A percentile compares a stretch with the other conserved stretches of the same genome.
Conservation (phyloP, 2,113 vertebrate genomes). For the Oreochromis aureus region DNA sequence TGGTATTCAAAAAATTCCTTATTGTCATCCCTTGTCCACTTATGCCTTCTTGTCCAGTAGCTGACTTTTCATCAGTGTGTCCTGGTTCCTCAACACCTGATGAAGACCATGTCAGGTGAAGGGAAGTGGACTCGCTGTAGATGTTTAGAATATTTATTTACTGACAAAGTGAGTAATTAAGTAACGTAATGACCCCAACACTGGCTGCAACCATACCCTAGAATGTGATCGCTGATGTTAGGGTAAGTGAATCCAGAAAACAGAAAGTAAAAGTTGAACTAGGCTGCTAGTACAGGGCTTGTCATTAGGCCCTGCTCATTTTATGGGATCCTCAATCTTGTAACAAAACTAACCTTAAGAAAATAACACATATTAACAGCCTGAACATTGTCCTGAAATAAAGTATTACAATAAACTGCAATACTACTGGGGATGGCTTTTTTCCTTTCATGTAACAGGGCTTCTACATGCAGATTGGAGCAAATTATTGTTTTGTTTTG, state of each 20-base stretch:
- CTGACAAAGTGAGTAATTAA: background rate
- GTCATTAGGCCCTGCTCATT: background rate
- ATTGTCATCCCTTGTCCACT: background rate
- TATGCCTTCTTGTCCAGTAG: background rate
- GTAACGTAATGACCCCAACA: background rate
- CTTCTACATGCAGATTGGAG: background rate
- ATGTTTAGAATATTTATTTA: background rate
- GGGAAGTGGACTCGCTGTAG: background rate
- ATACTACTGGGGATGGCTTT: background rate
- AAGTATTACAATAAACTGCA: background rate
- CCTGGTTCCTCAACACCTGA: background rate
- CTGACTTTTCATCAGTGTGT: background rate
- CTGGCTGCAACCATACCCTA: background rate
- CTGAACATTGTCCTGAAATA: fast-evolving
- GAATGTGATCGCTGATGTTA: background rate
- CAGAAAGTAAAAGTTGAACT: background rate
- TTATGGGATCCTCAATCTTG: background rate
- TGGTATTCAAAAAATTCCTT: background rate
- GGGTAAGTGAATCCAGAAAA: fast-evolving
- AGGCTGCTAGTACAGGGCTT: background rate
- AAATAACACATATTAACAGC: background rate
- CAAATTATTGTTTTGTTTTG: background rate
- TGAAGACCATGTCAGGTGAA: background rate
- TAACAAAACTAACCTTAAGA: background rate
- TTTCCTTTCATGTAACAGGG: background rate